These are phyloP conservation scores for Sturnira hondurensis DNA, from an alignment of 2,113 vertebrate genomes.

Conservation along the genomic window DNA sequence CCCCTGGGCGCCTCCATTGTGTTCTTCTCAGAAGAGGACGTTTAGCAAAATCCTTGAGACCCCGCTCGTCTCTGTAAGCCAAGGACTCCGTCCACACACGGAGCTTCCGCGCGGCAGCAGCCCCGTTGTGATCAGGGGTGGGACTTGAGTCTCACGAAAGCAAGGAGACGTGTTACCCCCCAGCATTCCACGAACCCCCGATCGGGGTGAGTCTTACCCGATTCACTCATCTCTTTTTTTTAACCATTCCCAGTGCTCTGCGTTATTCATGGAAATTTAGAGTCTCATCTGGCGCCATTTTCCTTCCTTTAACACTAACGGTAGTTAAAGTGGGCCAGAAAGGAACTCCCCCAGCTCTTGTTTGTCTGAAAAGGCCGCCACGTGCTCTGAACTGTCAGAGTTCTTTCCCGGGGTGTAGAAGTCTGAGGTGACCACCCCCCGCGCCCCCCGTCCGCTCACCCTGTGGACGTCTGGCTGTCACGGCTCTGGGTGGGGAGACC, in stretches of 20 bases:
- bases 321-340: accelerated
- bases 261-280: background rate
- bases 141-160: background rate
- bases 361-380: background rate
- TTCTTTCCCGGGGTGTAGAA: background rate
- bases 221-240: too few relatives aligned
- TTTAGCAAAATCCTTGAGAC: background rate
- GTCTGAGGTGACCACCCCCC: too few relatives aligned
- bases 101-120: too few relatives aligned
- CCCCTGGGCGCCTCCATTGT: accelerated
- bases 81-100: too few relatives aligned
- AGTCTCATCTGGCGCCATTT: background rate
- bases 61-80: background rate
- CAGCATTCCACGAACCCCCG: too few relatives aligned
- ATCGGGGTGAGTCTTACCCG: too few relatives aligned
- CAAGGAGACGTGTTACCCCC: too few relatives aligned
- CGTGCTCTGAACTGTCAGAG: background rate
- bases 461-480: too few relatives aligned
- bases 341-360: too few relatives aligned
- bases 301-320: background rate
- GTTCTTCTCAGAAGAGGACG: background rate
- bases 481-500: background rate
- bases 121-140: background rate
- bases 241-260: too few relatives aligned
- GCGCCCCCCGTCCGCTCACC: too few relatives aligned